Evolutionary conservation across 1,140 invertebrate species (phyloP).

Genomic region (Tachypleus tridentatus): DNA sequence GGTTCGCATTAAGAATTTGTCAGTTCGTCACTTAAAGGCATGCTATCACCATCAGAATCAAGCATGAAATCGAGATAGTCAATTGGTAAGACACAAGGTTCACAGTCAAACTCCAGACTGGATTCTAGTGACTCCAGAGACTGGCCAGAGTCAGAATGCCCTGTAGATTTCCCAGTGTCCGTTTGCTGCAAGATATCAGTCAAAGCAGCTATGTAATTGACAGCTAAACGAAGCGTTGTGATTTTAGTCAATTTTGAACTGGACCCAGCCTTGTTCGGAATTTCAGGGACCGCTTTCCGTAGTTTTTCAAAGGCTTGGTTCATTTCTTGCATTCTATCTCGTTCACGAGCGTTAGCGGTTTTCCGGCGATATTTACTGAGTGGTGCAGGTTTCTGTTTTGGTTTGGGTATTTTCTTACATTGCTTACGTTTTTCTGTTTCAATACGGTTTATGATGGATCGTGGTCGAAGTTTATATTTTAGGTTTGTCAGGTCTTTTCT

Average conservation of each 20-base stretch:
- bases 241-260: slow-evolving; percentile 75
- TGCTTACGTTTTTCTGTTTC: slow-evolving; percentile 33
- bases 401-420: slow-evolving; percentile 32
- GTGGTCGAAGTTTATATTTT: slow-evolving; percentile 41
- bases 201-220: slow-evolving; percentile 68
- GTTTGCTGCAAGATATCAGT: slow-evolving; percentile 36
- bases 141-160: slow-evolving; percentile 9
- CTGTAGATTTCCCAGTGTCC: slow-evolving; percentile 14
- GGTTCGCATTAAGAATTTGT: no score
- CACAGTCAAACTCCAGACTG: slow-evolving; percentile 4
- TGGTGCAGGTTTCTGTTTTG: slow-evolving; percentile 60
- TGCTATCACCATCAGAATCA: slow-evolving; percentile 20
- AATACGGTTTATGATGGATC: slow-evolving; percentile 40
- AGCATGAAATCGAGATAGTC: slow-evolving; percentile 19
- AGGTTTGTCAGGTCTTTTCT: no score
- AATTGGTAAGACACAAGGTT: slow-evolving; percentile 8
- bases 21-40: background rate
- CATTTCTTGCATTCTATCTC: slow-evolving; percentile 72
- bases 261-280: slow-evolving; percentile 21
- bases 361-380: slow-evolving; percentile 78
- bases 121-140: slow-evolving; percentile 12
- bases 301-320: slow-evolving; percentile 73
- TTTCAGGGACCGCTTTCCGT: slow-evolving; percentile 53
- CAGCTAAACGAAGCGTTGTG: slow-evolving; percentile 67
- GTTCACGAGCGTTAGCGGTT: slow-evolving; percentile 75